A percentile compares a stretch with the other conserved stretches of the same genome.
phyloP scores from a whole-genome alignment of 2,888 invertebrate species.

The Idaea biselata region DNA sequence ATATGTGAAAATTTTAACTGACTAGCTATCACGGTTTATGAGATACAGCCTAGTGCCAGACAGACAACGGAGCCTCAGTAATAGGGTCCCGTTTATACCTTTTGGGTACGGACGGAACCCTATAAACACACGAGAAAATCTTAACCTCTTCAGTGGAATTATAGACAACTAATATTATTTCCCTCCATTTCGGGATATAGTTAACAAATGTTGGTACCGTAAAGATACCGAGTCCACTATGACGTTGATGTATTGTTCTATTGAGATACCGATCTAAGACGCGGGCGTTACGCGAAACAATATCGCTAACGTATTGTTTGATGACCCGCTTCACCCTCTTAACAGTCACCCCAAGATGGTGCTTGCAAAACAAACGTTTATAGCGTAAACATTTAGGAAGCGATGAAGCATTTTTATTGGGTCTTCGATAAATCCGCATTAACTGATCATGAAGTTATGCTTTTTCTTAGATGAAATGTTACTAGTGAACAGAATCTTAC shows the following conservation, averaged over 20 bases:
- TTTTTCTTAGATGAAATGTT: too few species aligned
- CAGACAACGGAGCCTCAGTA: too few species aligned
- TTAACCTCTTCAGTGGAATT: too few species aligned
- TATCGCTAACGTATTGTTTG: slow-evolving; percentile 22
- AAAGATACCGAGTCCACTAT: slow-evolving; percentile 26
- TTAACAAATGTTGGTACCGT: slow-evolving; percentile 35
- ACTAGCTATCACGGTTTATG: too few species aligned
- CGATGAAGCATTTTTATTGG: not conserved
- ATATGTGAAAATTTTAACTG: too few species aligned
- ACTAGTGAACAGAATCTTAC: too few species aligned
- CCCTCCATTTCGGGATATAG: slow-evolving; percentile 6
- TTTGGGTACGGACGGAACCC: too few species aligned
- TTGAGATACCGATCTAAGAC: slow-evolving; percentile 35
- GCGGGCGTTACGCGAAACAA: slow-evolving; percentile 18
- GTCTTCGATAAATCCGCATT: not conserved
- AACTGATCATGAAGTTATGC: too few species aligned
- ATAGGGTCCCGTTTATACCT: too few species aligned
- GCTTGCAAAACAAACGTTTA: not conserved
- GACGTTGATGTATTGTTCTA: slow-evolving; percentile 50
- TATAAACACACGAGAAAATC: too few species aligned
- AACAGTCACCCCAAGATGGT: not conserved
- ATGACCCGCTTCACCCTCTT: slow-evolving; percentile 3
- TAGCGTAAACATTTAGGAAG: not conserved
- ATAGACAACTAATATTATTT: too few species aligned
- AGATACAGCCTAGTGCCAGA: too few species aligned